These are phyloP conservation scores for Sympetrum striolatum DNA, from an alignment of 2,888 invertebrate genomes.

Conservation along the genomic window DNA sequence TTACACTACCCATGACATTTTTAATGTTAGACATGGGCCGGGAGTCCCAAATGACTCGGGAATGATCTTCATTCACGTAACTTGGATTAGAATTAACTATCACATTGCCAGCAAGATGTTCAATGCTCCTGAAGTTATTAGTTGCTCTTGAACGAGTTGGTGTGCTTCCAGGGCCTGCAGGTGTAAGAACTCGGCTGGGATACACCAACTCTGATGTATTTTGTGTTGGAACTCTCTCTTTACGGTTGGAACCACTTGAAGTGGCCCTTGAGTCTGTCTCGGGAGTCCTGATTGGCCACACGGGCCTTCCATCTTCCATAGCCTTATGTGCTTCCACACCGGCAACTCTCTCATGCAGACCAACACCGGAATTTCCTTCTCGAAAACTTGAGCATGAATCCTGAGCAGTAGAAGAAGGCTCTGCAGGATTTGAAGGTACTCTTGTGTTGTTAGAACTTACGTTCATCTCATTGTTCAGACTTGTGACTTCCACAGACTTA, in stretches of 20 bases:
- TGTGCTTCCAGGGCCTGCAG: not conserved
- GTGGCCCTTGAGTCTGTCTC: not conserved
- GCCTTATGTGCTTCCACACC: not conserved
- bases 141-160: slow-evolving; percentile 1
- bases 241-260: not conserved
- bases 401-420: slow-evolving; percentile 3
- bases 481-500: slow-evolving; percentile 7
- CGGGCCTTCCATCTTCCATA: not conserved
- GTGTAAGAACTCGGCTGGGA: not conserved
- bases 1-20: slow-evolving; percentile 10
- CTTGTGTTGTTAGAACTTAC: not conserved
- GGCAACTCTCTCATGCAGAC: slow-evolving; percentile 4
- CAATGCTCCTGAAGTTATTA: slow-evolving; percentile 24
- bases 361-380: slow-evolving; percentile 19
- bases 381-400: slow-evolving; percentile 29
- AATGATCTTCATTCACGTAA: not conserved
- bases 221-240: slow-evolving; percentile 3
- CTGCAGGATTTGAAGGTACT: slow-evolving; percentile 31
- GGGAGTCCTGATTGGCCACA: not conserved
- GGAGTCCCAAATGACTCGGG: not conserved
- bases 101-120: slow-evolving; percentile 31
- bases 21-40: not conserved
- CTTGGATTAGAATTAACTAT: slow-evolving; percentile 12
- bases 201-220: not conserved
- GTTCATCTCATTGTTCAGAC: slow-evolving; percentile 19